Percentiles rank a stretch among this genome's conserved stretches.
Evolutionary conservation across 2,113 vertebrate species (phyloP).

Genomic region (Euleptes europaea): DNA sequence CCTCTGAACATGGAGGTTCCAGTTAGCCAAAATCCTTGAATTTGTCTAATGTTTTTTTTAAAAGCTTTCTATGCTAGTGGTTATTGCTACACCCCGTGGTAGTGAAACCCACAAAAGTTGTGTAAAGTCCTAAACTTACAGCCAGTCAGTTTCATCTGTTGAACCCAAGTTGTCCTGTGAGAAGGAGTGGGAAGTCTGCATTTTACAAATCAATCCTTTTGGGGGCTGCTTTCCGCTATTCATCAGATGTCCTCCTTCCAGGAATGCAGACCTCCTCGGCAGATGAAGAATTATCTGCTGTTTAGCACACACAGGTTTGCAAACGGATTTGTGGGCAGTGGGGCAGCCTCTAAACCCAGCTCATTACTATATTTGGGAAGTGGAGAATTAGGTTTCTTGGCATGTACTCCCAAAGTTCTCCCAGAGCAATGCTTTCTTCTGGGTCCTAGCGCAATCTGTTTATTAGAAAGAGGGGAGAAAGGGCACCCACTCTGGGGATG

Average conservation of each 20-base stretch:
- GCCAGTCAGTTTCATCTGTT: neutral
- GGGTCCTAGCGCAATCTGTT: slow-evolving; percentile 1
- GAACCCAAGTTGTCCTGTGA: neutral
- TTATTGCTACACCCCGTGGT: neutral
- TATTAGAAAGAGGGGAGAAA: too few species aligned
- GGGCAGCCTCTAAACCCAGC: neutral
- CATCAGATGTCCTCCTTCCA: fast-evolving
- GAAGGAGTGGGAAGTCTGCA: too few species aligned
- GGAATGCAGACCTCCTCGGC: fast-evolving
- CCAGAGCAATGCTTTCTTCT: fast-evolving
- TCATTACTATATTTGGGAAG: slow-evolving; percentile 62
- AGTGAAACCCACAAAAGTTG: neutral
- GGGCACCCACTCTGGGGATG: neutral
- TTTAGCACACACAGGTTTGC: neutral
- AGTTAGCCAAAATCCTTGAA: neutral
- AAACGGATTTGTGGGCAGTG: fast-evolving
- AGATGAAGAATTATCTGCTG: neutral
- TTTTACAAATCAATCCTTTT: neutral
- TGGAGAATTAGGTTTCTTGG: neutral
- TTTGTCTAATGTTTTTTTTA: fast-evolving
- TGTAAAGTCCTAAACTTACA: neutral
- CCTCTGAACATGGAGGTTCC: neutral
- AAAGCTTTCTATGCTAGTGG: neutral
- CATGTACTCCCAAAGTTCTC: neutral
- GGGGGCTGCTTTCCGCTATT: fast-evolving